Percentiles rank a stretch among this genome's conserved stretches.
Conservation (phyloP, 2,888 invertebrate genomes). For the Idaea straminata region DNA sequence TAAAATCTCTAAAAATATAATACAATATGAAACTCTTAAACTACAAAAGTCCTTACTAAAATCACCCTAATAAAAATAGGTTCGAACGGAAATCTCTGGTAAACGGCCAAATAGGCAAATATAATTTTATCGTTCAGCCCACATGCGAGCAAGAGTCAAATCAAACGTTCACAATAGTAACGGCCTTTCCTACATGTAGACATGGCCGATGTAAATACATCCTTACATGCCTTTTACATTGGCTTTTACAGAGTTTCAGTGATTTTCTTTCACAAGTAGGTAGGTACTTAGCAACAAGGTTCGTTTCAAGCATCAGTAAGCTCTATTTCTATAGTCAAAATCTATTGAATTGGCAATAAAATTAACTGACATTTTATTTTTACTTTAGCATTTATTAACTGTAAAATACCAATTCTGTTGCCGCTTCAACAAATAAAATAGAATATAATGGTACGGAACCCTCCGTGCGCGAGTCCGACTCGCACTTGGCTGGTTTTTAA, state of each 20-base stretch:
- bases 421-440: no score
- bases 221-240: neutral
- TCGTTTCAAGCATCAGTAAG: no score
- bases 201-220: neutral
- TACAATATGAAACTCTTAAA: neutral
- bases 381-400: no score
- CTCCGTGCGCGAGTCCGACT: no score
- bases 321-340: no score
- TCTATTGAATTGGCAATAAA: no score
- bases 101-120: neutral
- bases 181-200: neutral
- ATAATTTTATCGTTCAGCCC: neutral
- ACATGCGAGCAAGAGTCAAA: neutral
- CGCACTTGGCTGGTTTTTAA: no score
- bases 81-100: neutral
- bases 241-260: neutral
- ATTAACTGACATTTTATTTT: no score
- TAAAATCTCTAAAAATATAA: neutral
- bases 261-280: neutral
- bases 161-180: neutral
- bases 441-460: no score
- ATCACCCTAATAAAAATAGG: neutral
- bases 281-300: neutral
- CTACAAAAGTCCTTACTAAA: neutral
- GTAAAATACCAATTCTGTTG: no score